phyloP scores from a whole-genome alignment of 2,888 invertebrate genomes.

The Pristionchus fissidentatus region DNA sequence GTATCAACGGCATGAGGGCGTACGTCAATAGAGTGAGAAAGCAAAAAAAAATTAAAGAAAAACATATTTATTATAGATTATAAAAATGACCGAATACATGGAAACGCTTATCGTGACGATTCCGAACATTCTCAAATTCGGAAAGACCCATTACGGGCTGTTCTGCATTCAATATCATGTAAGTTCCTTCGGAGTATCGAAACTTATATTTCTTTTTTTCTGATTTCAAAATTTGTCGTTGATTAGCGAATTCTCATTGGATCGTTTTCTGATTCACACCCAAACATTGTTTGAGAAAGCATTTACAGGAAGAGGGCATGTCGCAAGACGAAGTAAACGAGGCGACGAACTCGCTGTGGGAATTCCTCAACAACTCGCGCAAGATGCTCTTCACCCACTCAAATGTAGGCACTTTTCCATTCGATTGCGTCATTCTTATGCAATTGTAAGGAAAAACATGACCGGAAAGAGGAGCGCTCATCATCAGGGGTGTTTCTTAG shows the following conservation, averaged over 20 bases:
- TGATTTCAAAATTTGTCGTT: background rate
- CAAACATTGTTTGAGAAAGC: background rate
- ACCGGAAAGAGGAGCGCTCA: too few relatives aligned
- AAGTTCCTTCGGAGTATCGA: background rate
- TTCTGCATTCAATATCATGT: slow-evolving; percentile 54
- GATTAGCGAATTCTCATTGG: background rate
- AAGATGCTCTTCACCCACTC: slow-evolving; percentile 56
- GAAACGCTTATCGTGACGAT: slow-evolving; percentile 48
- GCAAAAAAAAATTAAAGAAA: background rate
- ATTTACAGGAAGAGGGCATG: slow-evolving; percentile 48
- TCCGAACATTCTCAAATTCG: slow-evolving; percentile 54
- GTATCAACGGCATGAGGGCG: slow-evolving; percentile 89
- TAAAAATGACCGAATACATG: slow-evolving; percentile 50
- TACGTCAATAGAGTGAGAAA: slow-evolving; percentile 85
- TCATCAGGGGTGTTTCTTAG: background rate
- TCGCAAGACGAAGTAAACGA: slow-evolving; percentile 49
- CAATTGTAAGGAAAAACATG: too few relatives aligned
- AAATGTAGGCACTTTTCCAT: background rate
- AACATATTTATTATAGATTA: slow-evolving; percentile 47
- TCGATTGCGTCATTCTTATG: too few relatives aligned
- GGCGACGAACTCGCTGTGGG: slow-evolving; percentile 51
- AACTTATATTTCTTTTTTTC: background rate
- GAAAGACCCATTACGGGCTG: slow-evolving; percentile 49
- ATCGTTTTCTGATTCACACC: background rate
- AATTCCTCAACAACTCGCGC: slow-evolving; percentile 54